A percentile compares a stretch with the other conserved stretches of the same genome.
phyloP scores from a whole-genome alignment of 2,113 vertebrate genomes.

The Nematolebias whitei region DNA sequence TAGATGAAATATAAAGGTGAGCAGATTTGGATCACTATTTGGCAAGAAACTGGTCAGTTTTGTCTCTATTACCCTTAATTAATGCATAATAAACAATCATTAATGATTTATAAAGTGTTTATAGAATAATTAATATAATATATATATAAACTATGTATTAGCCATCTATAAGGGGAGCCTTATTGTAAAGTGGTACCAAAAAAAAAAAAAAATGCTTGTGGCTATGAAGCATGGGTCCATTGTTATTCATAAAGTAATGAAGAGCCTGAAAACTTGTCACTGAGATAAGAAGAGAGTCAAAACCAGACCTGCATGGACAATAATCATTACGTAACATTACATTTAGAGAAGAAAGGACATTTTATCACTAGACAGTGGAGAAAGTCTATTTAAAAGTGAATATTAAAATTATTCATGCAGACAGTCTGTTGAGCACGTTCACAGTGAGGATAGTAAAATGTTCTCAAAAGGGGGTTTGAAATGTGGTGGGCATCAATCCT shows the following conservation, averaged over 20 bases:
- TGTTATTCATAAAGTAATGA: background rate
- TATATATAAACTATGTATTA: too few relatives aligned
- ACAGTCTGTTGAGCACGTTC: constrained; percentile 37
- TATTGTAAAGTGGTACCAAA: too few relatives aligned
- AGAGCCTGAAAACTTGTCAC: background rate
- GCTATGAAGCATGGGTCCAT: background rate
- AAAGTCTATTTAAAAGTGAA: constrained; percentile 16
- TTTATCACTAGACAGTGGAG: constrained; percentile 19
- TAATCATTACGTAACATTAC: constrained; percentile 1
- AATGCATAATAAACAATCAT: too few relatives aligned
- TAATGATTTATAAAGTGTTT: too few relatives aligned
- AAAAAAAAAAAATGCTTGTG: background rate
- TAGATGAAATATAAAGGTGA: too few relatives aligned
- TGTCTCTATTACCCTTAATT: too few relatives aligned
- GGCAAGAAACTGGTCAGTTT: too few relatives aligned
- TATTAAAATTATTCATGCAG: constrained; percentile 43
- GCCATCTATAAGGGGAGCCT: too few relatives aligned
- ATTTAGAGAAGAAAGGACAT: constrained; percentile 19
- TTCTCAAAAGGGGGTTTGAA: constrained; percentile 37
- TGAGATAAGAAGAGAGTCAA: background rate
- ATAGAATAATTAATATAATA: too few relatives aligned
- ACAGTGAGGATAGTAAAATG: constrained; percentile 31
- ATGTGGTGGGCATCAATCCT: constrained; percentile 2
- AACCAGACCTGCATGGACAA: constrained; percentile 4
- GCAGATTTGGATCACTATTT: too few relatives aligned